Evolutionary conservation across 2,888 invertebrate genomes (phyloP), one percentile per base, ranked within the genome.

Genomic region (Melinopterus prodromus): DNA sequence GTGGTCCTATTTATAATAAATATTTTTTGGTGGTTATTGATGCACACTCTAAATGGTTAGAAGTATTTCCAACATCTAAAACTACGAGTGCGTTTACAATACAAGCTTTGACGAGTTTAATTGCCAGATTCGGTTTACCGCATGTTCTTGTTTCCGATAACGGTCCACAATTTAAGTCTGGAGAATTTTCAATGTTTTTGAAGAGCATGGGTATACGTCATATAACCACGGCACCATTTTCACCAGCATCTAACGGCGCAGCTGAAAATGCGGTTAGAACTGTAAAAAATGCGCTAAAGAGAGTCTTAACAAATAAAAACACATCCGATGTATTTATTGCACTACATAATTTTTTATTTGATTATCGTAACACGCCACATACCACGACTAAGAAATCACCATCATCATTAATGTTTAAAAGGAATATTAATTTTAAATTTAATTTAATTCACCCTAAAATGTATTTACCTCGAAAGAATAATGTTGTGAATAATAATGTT

Each of bases 231-330:
- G 76, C 84, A 16, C 83, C 82, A 9, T 82, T 77, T 79, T 77
- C 81, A 75, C 81, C 80, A 16, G n/a, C 77, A 38, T 82, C 83
- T 6, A 83, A 84, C 79, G 83, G 83, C 3, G 81, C 83, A 9
- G 84, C 83, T 3, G 83, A 84, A 78, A 83, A 83, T 76, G 37
- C 81, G 2, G 83, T 84, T 69, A 83, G 84, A 80, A 82, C 77
- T 9, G 16, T 80, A n/a, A 83, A 84, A 82, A 80, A 74, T 36
- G 82, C 80, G 12, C 70, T 82, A 77, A 80, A 79, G 71, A 83
- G 80, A 38, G 75, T 80, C 16, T 69, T 83, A 36, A 35, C 37
- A 35, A 69, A 77, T 70, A 75, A 77, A 72, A 71, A 70, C 69
- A 76, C 76, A 53, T 7, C n/a, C 0, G 77, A 81, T 82, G n/a